Evolutionary conservation across 2,797 vertebrate species (phyloP).

Genomic region (Enteromius anoplus): DNA sequence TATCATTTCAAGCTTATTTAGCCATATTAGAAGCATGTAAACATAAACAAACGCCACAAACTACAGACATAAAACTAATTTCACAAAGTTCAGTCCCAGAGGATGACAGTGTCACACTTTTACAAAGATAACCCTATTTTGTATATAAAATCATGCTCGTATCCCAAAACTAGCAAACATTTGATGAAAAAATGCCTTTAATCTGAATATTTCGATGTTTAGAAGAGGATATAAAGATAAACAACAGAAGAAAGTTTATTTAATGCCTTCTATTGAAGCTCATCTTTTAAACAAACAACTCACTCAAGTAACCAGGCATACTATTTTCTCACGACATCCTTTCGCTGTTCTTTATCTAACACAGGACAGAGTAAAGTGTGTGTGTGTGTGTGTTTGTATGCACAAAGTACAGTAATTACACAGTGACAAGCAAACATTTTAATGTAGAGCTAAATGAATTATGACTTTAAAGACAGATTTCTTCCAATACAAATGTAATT

Average conservation of each 20-base stretch:
- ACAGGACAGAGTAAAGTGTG: background rate
- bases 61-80: background rate
- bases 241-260: background rate
- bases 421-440: background rate
- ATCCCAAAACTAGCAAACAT: conserved; percentile 28
- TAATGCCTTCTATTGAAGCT: background rate
- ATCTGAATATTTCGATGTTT: conserved; percentile 15
- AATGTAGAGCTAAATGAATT: conserved; percentile 11
- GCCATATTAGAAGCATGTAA: background rate
- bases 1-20: background rate
- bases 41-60: background rate
- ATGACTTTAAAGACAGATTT: conserved; percentile 1
- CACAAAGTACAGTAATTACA: background rate
- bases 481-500: background rate
- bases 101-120: conserved; percentile 3
- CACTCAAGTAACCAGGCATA: background rate
- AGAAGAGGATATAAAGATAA: background rate
- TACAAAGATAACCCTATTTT: background rate
- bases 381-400: background rate
- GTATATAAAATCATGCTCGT: background rate
- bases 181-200: background rate
- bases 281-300: conserved; percentile 25
- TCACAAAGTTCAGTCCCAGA: background rate
- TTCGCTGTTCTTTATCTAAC: background rate
- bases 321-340: conserved; percentile 17